phyloP scores from a whole-genome alignment of 1,140 invertebrate genomes.

The Drosophila kurseongensis region DNA sequence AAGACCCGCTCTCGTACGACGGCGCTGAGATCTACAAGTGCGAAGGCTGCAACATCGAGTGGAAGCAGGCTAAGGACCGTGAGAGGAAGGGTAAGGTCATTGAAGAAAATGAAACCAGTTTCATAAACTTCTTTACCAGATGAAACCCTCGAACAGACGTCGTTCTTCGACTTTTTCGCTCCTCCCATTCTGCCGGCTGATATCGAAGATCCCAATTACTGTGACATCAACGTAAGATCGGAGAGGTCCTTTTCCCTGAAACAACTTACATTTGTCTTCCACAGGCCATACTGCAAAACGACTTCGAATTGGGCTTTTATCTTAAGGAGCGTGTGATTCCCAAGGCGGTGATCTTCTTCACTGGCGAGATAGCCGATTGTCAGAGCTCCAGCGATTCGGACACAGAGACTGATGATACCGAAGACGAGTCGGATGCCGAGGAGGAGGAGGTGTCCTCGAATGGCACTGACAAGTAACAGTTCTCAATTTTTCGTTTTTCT shows the following conservation, averaged over 20 bases:
- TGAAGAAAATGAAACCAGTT: not conserved
- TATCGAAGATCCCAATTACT: conserved; percentile 55
- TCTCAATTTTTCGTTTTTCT: conserved; percentile 22
- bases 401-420: not conserved
- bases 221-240: conserved; percentile 73
- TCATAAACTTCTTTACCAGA: not conserved
- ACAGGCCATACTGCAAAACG: conserved; percentile 86
- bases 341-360: conserved; percentile 94
- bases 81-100: conserved; percentile 92
- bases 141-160: conserved; percentile 18
- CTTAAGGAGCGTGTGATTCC: conserved; percentile 94
- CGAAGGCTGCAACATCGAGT: conserved; percentile 86
- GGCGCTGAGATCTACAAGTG: conserved; percentile 96
- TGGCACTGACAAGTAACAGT: conserved; percentile 40
- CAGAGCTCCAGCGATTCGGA: conserved; percentile 63
- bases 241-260: not conserved
- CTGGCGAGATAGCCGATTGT: conserved; percentile 89
- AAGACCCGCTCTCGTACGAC: conserved; percentile 95
- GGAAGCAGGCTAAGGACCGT: conserved; percentile 91
- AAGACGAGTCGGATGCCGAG: conserved; percentile 85
- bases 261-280: not conserved
- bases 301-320: conserved; percentile 97
- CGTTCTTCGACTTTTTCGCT: conserved; percentile 97
- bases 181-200: conserved; percentile 87
- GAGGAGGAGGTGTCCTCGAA: conserved; percentile 39